These are phyloP conservation scores for Bellardia bayeri DNA, from an alignment of 2,888 invertebrate species.

Conservation along the genomic window DNA sequence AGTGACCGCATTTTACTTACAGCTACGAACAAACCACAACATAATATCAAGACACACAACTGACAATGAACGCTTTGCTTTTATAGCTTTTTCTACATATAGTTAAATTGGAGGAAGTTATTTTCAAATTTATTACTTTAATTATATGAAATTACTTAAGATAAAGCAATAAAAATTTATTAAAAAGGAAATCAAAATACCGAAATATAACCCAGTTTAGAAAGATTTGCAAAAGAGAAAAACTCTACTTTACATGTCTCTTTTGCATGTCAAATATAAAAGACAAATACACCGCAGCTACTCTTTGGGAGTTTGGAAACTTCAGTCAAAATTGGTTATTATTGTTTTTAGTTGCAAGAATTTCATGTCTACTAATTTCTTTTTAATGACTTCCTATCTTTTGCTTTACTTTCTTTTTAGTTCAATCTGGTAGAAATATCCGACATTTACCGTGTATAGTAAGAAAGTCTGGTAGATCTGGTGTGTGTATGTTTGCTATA, in stretches of 20 bases:
- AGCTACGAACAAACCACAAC: conserved; percentile 44
- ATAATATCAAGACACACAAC: conserved; percentile 3
- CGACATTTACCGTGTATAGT: conserved; percentile 95
- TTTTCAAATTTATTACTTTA: conserved; percentile 69
- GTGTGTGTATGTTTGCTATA: conserved; percentile 97
- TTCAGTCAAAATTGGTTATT: neutral
- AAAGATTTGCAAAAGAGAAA: conserved; percentile 27
- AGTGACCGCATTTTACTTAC: conserved; percentile 70
- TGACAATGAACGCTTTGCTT: neutral
- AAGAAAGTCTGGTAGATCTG: conserved; percentile 90
- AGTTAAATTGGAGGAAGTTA: conserved; percentile 63
- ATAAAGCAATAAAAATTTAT: conserved; percentile 23
- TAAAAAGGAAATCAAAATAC: conserved; percentile 35
- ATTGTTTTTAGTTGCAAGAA: neutral
- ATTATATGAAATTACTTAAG: conserved; percentile 67
- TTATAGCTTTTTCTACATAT: conserved; percentile 24
- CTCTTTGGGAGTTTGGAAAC: neutral
- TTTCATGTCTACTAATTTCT: conserved; percentile 12
- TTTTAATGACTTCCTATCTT: conserved; percentile 39
- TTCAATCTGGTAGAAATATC: conserved; percentile 93
- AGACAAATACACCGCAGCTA: no score
- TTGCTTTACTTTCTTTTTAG: conserved; percentile 85
- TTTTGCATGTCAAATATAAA: no score
- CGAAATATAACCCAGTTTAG: conserved; percentile 63
- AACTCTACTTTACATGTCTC: neutral